phyloP scores from a whole-genome alignment of 37 sponge, comb jelly and placozoan species.

The Cliona cf. orientalis region DNA sequence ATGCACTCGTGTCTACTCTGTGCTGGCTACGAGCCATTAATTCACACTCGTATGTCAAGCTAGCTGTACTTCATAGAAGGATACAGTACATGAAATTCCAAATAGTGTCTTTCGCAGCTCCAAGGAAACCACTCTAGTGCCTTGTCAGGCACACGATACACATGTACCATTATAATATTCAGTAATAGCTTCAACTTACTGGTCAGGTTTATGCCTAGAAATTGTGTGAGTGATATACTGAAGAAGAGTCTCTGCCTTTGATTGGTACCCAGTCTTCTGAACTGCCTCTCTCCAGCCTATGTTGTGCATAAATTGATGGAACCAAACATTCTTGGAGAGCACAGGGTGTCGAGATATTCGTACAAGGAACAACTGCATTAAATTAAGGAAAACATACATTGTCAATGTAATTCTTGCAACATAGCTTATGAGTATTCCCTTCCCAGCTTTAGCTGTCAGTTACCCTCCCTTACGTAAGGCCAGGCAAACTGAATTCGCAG shows the following conservation, averaged over 20 bases:
- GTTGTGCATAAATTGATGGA: slow-evolving; percentile 66
- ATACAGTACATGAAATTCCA: too few species aligned
- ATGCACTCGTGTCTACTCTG: too few species aligned
- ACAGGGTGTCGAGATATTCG: slow-evolving; percentile 66
- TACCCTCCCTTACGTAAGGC: too few species aligned
- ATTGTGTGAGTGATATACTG: slow-evolving; percentile 7
- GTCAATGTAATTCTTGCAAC: background rate
- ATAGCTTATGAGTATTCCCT: background rate
- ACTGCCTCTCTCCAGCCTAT: slow-evolving; percentile 43
- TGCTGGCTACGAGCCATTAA: too few species aligned
- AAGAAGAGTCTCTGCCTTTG: slow-evolving; percentile 19
- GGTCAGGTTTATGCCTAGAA: slow-evolving; percentile 11
- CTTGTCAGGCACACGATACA: too few species aligned
- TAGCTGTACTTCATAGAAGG: too few species aligned
- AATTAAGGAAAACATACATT: too few species aligned
- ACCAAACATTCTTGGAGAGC: slow-evolving; percentile 70
- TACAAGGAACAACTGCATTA: slow-evolving; percentile 69
- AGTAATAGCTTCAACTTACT: slow-evolving; percentile 2
- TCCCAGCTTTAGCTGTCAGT: background rate
- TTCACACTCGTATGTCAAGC: too few species aligned
- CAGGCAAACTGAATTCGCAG: too few species aligned
- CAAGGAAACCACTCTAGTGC: too few species aligned
- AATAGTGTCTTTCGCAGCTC: too few species aligned
- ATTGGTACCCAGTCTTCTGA: slow-evolving; percentile 25
- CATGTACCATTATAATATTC: background rate